Evolutionary conservation across 2,113 vertebrate genomes (phyloP).

Genomic region (Nestor notabilis): DNA sequence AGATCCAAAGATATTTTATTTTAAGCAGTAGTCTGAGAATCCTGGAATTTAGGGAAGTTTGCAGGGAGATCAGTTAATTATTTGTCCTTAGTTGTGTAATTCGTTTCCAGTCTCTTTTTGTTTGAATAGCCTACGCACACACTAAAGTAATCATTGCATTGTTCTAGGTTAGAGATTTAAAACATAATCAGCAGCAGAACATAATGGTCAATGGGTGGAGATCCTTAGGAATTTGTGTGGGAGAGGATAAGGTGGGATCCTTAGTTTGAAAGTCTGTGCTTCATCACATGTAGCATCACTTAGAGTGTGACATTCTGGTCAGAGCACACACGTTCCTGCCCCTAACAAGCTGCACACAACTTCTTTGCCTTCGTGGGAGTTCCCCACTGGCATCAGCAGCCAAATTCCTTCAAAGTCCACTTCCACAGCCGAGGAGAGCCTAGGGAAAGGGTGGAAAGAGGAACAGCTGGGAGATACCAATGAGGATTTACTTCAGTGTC

Average conservation of each 20-base stretch:
- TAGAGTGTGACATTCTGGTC: neutral
- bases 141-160: neutral
- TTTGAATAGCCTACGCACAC: neutral
- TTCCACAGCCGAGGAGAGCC: neutral
- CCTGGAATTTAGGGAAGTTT: neutral
- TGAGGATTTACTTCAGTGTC: neutral
- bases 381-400: neutral
- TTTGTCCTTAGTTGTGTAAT: slow-evolving; percentile 19
- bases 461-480: slow-evolving; percentile 1
- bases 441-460: neutral
- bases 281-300: neutral
- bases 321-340: neutral
- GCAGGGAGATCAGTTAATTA: slow-evolving; percentile 22
- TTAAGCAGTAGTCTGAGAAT: neutral
- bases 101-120: neutral
- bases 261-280: neutral
- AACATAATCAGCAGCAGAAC: neutral
- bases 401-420: slow-evolving; percentile 35
- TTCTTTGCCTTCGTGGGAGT: slow-evolving; percentile 23
- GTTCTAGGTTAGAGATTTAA: neutral
- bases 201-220: neutral
- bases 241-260: neutral
- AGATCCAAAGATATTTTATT: neutral
- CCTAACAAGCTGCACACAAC: neutral
- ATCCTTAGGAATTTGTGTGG: neutral